Percentiles rank a stretch among this genome's conserved stretches.
Evolutionary conservation across 2,797 vertebrate genomes (phyloP).

Genomic region (Cossypha niveicapilla): DNA sequence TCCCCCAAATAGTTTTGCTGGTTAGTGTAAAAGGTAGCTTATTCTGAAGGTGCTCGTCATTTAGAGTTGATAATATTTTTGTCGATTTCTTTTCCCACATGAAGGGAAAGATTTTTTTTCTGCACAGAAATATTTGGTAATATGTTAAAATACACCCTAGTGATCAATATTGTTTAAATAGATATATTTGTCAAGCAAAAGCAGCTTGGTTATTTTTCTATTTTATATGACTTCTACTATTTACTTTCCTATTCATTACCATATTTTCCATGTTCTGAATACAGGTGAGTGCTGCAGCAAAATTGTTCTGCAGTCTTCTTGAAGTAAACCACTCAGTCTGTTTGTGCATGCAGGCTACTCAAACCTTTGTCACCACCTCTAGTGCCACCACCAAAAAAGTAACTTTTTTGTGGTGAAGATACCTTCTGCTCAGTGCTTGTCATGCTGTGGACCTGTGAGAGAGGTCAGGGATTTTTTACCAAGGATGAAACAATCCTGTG

Average conservation of each 20-base stretch:
- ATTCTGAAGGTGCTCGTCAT: neutral
- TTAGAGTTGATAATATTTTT: neutral
- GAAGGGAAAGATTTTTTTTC: neutral
- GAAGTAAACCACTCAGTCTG: neutral
- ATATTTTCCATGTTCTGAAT: neutral
- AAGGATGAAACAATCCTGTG: neutral
- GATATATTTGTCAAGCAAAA: neutral
- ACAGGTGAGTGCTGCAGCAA: neutral
- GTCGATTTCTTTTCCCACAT: neutral
- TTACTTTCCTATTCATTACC: neutral
- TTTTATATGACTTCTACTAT: neutral
- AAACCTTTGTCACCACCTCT: neutral
- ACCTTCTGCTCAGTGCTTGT: neutral
- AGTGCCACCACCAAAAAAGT: neutral
- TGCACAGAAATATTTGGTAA: neutral
- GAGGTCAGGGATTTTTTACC: neutral
- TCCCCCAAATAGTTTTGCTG: neutral
- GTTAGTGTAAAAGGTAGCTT: neutral
- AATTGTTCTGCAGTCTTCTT: neutral
- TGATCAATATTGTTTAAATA: neutral
- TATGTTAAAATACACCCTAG: neutral
- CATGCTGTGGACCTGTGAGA: neutral
- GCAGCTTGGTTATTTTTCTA: neutral
- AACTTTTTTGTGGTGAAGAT: rapidly evolving
- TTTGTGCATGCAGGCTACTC: rapidly evolving